Percentiles rank a stretch among this genome's conserved stretches.
Conservation (phyloP, 2,888 invertebrate genomes). For the Patella caerulea region DNA sequence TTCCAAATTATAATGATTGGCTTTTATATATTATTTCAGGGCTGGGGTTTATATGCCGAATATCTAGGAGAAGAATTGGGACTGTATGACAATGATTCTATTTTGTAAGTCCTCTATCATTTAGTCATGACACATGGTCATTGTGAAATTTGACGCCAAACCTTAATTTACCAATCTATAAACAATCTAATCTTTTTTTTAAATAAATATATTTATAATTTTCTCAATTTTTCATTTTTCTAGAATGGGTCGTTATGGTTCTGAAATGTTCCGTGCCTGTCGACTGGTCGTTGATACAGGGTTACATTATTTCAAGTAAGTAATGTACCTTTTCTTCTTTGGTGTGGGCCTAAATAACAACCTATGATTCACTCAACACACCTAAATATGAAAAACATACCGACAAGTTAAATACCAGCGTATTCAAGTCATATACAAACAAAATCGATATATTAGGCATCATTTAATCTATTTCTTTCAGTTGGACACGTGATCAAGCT, state of each 20-base stretch:
- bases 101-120: neutral
- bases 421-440: too few relatives aligned
- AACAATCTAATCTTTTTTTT: too few relatives aligned
- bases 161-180: too few relatives aligned
- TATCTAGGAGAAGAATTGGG: constrained; percentile 15
- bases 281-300: constrained; percentile 50
- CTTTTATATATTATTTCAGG: constrained; percentile 2
- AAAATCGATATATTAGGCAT: too few relatives aligned
- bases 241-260: constrained; percentile 28
- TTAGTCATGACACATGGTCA: too few relatives aligned
- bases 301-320: constrained; percentile 34
- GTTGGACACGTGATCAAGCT: constrained; percentile 59
- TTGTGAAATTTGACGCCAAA: too few relatives aligned
- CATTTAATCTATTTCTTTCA: constrained; percentile 27
- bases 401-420: too few relatives aligned
- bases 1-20: too few relatives aligned
- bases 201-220: too few relatives aligned
- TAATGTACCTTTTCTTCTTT: neutral
- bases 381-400: too few relatives aligned
- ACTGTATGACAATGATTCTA: neutral
- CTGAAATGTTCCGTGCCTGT: constrained; percentile 45
- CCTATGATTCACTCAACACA: too few relatives aligned
- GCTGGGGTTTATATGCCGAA: constrained; percentile 20
- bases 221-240: neutral
- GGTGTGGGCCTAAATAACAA: too few relatives aligned